These are phyloP conservation scores for Hydrozoanthus gracilis DNA, from an alignment of 92 coral and sea anemone genomes.

Conservation along the genomic window DNA sequence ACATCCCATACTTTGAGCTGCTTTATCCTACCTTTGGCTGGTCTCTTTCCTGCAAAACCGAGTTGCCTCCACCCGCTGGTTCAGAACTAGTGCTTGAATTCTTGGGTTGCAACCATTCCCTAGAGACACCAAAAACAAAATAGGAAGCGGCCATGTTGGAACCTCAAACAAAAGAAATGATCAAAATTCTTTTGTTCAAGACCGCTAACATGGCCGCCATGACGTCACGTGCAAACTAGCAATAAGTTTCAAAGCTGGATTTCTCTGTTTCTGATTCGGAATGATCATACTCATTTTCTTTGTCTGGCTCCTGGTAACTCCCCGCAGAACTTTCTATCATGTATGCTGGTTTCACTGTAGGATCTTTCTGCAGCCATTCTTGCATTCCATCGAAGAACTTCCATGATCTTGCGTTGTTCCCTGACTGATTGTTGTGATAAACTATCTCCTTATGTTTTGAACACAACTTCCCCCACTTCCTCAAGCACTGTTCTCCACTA, in stretches of 20 bases:
- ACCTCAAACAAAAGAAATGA: too few species aligned
- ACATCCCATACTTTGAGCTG: slow-evolving; percentile 29
- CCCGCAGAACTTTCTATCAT: background rate
- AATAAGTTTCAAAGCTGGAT: background rate
- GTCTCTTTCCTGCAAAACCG: slow-evolving; percentile 5
- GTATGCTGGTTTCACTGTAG: background rate
- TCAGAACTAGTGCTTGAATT: background rate
- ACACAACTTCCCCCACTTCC: slow-evolving; percentile 10
- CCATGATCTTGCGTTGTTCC: background rate
- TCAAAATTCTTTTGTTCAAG: too few species aligned
- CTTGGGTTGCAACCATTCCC: too few species aligned
- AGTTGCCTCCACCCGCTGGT: slow-evolving; percentile 4
- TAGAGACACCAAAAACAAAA: too few species aligned
- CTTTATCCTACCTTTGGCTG: slow-evolving; percentile 33
- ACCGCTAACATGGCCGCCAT: too few species aligned
- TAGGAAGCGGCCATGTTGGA: too few species aligned
- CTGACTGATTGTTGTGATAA: background rate
- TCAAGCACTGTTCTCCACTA: background rate
- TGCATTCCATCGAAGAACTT: background rate
- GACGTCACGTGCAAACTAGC: too few species aligned
- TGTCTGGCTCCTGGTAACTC: slow-evolving; percentile 2
- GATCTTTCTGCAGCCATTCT: background rate
- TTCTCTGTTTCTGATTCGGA: background rate
- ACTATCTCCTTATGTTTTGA: background rate
- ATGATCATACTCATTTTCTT: background rate